A percentile compares a stretch with the other conserved stretches of the same genome.
Conservation (phyloP, 2,113 vertebrate genomes). For the Hypanus sabinus region DNA sequence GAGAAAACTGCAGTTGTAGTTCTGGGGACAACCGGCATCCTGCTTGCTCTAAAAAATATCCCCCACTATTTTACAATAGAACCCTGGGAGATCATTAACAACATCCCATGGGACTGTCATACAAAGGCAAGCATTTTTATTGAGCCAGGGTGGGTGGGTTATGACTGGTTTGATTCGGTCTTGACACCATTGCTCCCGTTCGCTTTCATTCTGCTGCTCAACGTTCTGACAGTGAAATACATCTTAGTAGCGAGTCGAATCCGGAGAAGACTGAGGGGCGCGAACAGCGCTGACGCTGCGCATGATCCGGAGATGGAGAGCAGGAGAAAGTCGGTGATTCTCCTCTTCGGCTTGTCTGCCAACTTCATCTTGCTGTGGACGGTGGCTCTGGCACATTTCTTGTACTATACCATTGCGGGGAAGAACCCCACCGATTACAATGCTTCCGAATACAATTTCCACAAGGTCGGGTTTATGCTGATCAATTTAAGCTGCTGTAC, state of each 20-base stretch:
- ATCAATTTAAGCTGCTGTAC: no score
- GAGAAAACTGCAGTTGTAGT: background rate
- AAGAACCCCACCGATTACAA: background rate
- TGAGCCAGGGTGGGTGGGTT: no score
- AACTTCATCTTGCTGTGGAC: background rate
- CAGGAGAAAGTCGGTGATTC: background rate
- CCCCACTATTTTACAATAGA: background rate
- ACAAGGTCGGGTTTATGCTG: background rate
- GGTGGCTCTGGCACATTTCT: background rate
- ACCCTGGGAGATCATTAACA: background rate
- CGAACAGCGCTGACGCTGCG: background rate
- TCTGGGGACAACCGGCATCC: background rate
- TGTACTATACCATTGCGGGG: background rate
- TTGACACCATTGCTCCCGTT: no score
- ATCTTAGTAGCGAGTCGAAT: background rate
- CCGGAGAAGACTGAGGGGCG: background rate
- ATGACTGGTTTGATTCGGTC: no score
- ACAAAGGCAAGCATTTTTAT: background rate
- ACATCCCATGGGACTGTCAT: background rate
- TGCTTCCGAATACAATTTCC: background rate
- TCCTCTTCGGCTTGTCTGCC: background rate
- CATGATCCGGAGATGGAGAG: background rate
- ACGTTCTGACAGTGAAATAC: no score
- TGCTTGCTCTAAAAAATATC: background rate
- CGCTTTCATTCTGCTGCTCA: no score